Percentiles rank a stretch among this genome's conserved stretches.
phyloP scores from a whole-genome alignment of 2,797 vertebrate species.

The Sebastes kiyomatsui region DNA sequence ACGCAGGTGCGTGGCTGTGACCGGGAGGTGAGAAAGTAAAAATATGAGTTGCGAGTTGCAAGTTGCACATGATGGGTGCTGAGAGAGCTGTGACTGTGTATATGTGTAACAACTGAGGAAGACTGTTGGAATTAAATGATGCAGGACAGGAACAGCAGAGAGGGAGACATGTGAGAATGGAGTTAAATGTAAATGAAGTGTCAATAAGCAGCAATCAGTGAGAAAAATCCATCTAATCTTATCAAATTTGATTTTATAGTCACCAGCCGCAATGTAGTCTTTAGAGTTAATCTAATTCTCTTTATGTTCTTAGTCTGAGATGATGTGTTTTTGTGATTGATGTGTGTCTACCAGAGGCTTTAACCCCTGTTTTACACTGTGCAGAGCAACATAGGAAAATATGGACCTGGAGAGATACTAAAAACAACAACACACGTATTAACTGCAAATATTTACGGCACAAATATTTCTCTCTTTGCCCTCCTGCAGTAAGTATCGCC shows the following conservation, averaged over 20 bases:
- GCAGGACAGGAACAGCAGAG: background rate
- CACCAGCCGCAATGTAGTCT: background rate
- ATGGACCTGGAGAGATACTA: background rate
- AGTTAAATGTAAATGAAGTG: background rate
- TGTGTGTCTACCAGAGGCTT: background rate
- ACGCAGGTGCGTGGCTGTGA: conserved; percentile 76
- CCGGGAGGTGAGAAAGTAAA: conserved; percentile 1
- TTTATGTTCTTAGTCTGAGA: conserved; percentile 1
- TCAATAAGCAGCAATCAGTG: background rate
- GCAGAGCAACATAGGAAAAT: background rate
- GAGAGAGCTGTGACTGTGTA: background rate
- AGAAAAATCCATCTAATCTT: conserved; percentile 8
- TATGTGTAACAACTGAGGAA: background rate
- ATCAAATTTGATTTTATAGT: background rate
- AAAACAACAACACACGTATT: background rate
- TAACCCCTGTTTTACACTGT: background rate
- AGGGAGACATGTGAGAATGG: background rate
- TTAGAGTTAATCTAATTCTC: background rate
- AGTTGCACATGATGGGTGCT: background rate
- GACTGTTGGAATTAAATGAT: background rate
- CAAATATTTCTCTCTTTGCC: conserved; percentile 31
- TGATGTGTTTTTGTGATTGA: background rate
- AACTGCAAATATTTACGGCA: conserved; percentile 28
- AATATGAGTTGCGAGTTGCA: background rate
- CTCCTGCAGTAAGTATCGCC: conserved; percentile 87